Percentiles rank a stretch among this genome's conserved stretches.
Evolutionary conservation across 2,797 vertebrate genomes (phyloP).

Genomic region (Nannoperca australis): DNA sequence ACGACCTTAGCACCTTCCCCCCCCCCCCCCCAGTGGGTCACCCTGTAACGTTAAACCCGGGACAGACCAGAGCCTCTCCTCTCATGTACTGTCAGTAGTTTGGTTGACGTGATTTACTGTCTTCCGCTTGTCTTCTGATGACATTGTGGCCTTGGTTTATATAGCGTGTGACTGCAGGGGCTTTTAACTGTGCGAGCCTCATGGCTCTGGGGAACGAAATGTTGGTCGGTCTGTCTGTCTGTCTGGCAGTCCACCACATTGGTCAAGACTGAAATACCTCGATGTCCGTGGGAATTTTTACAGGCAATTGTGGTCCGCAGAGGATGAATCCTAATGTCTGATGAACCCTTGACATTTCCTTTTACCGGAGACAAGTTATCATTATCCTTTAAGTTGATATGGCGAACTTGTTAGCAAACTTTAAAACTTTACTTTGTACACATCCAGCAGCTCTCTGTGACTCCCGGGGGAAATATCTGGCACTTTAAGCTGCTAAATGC

Average conservation of each 20-base stretch:
- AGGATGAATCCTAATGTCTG: background rate
- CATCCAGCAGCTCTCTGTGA: too few relatives aligned
- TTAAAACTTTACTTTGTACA: too few relatives aligned
- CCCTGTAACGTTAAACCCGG: constrained; percentile 58
- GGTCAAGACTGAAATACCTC: background rate
- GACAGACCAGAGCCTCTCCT: constrained; percentile 27
- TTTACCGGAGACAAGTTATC: too few relatives aligned
- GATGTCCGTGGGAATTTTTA: background rate
- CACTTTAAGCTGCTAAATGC: too few relatives aligned
- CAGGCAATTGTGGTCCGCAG: background rate
- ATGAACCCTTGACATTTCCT: background rate
- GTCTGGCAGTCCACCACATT: background rate
- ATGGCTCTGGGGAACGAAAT: background rate
- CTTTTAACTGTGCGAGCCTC: background rate
- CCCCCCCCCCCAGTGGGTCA: constrained; percentile 41
- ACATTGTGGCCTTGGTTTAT: constrained; percentile 18
- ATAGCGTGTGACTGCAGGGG: background rate
- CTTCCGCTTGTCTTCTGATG: constrained; percentile 51
- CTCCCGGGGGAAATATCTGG: too few relatives aligned
- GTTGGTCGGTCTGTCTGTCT: background rate
- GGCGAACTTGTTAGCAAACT: too few relatives aligned
- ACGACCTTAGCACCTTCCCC: constrained; percentile 61
- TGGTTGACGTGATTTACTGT: constrained; percentile 56
- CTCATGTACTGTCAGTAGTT: constrained; percentile 47
- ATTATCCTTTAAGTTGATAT: too few relatives aligned